Percentiles rank a stretch among this genome's conserved stretches.
These are phyloP conservation scores for Staurois parvus DNA, from an alignment of 2,797 vertebrate species.

Conservation along the genomic window DNA sequence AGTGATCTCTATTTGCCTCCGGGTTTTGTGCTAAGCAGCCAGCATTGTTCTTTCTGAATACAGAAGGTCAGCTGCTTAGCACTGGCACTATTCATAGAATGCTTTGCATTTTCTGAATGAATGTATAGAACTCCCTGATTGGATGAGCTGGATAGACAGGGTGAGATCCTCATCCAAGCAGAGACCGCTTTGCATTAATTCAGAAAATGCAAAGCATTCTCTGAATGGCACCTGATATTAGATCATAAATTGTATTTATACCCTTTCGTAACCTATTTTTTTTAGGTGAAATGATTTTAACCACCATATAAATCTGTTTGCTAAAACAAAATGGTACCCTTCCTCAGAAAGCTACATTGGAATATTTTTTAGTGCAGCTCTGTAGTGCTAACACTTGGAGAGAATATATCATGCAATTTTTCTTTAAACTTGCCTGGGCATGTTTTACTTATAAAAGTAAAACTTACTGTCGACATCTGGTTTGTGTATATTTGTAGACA, in stretches of 20 bases:
- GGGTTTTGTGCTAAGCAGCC: too few species aligned
- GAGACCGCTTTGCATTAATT: too few species aligned
- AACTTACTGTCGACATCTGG: constrained; percentile 34
- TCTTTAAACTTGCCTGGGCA: constrained; percentile 34
- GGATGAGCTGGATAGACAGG: too few species aligned
- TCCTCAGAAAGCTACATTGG: background rate
- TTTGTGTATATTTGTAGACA: constrained; percentile 48
- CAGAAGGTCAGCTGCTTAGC: too few species aligned
- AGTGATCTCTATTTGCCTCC: too few species aligned
- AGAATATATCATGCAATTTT: background rate
- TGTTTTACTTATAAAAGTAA: constrained; percentile 20
- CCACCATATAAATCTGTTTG: background rate
- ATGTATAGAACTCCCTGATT: too few species aligned
- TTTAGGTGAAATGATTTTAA: background rate
- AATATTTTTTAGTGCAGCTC: background rate
- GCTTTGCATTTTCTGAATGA: too few species aligned
- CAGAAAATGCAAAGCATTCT: too few species aligned
- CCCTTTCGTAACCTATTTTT: background rate
- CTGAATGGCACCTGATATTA: too few species aligned
- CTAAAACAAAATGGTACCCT: background rate
- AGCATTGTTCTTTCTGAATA: too few species aligned
- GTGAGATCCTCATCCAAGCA: too few species aligned
- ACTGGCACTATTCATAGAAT: too few species aligned
- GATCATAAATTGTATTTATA: background rate
- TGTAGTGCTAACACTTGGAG: background rate